These are phyloP conservation scores for Nysson spinosus DNA, from an alignment of 2,888 invertebrate genomes.

Conservation along the genomic window DNA sequence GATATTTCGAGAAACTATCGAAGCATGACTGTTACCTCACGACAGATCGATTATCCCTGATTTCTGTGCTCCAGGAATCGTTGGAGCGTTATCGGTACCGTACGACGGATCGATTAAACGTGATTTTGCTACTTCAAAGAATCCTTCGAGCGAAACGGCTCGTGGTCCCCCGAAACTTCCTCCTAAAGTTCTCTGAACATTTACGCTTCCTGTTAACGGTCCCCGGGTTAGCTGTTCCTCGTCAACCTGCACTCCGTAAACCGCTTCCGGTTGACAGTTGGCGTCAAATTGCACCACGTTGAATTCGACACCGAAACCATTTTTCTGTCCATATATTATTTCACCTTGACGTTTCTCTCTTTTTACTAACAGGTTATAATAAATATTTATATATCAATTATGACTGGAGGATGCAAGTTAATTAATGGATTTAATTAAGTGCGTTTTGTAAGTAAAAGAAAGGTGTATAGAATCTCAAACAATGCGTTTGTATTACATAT, in stretches of 20 bases:
- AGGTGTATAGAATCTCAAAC: too few relatives aligned
- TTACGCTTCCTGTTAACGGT: conserved; percentile 60
- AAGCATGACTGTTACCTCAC: conserved; percentile 14
- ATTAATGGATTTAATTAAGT: too few relatives aligned
- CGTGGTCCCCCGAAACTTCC: conserved; percentile 11
- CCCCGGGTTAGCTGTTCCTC: conserved; percentile 59
- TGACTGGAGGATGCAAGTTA: too few relatives aligned
- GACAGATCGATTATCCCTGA: conserved; percentile 39
- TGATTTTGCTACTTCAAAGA: conserved; percentile 21
- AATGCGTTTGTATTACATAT: too few relatives aligned
- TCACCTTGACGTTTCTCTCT: too few relatives aligned
- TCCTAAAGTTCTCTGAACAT: conserved; percentile 33
- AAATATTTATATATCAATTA: too few relatives aligned
- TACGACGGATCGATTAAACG: conserved; percentile 19
- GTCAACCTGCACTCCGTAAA: conserved; percentile 59
- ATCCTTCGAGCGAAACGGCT: conserved; percentile 26
- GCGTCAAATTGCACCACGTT: conserved; percentile 54
- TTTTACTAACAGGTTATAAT: too few relatives aligned
- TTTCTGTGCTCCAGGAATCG: conserved; percentile 20
- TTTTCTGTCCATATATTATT: too few relatives aligned
- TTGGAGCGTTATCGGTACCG: conserved; percentile 13
- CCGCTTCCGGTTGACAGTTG: conserved; percentile 63
- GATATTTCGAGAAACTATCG: conserved; percentile 19
- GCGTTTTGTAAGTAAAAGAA: too few relatives aligned
- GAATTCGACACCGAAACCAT: conserved; percentile 38